A percentile compares a stretch with the other conserved stretches of the same genome.
Conservation (phyloP, 2,113 vertebrate genomes). For the Ciconia stormi region DNA sequence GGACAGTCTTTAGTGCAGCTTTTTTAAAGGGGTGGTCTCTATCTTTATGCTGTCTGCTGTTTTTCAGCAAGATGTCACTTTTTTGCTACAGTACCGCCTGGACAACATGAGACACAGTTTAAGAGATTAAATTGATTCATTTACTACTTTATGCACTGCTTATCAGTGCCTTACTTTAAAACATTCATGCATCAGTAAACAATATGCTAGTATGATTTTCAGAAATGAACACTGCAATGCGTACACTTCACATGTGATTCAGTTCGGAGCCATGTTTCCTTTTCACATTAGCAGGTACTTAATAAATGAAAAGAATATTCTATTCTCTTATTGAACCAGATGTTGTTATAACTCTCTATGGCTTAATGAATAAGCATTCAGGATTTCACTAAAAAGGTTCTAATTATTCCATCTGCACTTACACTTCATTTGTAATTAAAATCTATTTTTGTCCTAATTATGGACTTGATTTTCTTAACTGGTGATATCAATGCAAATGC, state of each 20-base stretch:
- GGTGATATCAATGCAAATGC: conserved; percentile 13
- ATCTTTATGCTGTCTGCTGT: not conserved
- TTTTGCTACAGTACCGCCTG: not conserved
- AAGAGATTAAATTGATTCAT: not conserved
- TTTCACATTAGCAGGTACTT: not conserved
- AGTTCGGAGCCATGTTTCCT: not conserved
- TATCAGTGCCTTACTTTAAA: not conserved
- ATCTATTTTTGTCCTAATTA: conserved; percentile 42
- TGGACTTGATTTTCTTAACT: conserved; percentile 33
- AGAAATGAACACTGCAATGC: not conserved
- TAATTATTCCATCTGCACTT: conserved; percentile 54
- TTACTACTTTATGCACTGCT: not conserved
- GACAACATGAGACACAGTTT: not conserved
- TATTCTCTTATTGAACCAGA: conserved; percentile 7
- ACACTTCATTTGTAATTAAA: conserved; percentile 54
- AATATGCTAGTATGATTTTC: not conserved
- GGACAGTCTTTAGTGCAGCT: not conserved
- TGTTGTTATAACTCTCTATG: conserved; percentile 10
- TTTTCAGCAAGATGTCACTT: not conserved
- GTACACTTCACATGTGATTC: not conserved
- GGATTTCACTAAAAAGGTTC: conserved; percentile 8
- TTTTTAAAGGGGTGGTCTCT: not conserved
- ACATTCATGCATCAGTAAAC: not conserved
- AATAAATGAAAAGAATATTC: not conserved
- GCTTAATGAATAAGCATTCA: conserved; percentile 34